Evolutionary conservation across 2,888 invertebrate species (phyloP).

Genomic region (Stenichneumon culpator): DNA sequence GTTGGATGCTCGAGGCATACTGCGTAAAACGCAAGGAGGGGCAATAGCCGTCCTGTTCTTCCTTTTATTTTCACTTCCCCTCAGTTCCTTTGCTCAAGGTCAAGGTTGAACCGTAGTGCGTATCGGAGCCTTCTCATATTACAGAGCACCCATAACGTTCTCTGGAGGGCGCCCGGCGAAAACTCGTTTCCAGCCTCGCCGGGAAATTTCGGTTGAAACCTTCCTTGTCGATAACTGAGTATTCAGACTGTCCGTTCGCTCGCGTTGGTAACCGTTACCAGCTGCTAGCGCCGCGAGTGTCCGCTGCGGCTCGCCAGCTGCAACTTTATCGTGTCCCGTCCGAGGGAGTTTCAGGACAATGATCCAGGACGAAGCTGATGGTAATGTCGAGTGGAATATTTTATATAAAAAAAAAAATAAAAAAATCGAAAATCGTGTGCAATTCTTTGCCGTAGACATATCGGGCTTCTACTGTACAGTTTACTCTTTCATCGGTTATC

Average conservation of each 20-base stretch:
- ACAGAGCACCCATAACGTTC: slow-evolving; percentile 6
- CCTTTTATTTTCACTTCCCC: slow-evolving; percentile 45
- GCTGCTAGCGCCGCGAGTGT: not conserved
- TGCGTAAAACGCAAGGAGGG: slow-evolving; percentile 53
- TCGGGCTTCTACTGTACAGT: not conserved
- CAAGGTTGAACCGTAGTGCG: slow-evolving; percentile 60
- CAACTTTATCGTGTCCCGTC: not conserved
- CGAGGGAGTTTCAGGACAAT: not conserved
- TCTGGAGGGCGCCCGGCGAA: slow-evolving; percentile 10
- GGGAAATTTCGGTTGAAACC: slow-evolving; percentile 12
- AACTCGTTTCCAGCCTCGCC: not conserved
- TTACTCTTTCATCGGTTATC: not conserved
- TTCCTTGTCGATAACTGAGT: slow-evolving; percentile 54
- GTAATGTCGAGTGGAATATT: not conserved
- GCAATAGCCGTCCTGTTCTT: slow-evolving; percentile 24
- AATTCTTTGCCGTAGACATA: too few species aligned
- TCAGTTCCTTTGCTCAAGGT: slow-evolving; percentile 54
- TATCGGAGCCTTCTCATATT: slow-evolving; percentile 26
- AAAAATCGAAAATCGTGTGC: not conserved
- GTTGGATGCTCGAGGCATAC: slow-evolving; percentile 47
- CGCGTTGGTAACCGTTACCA: not conserved
- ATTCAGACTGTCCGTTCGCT: not conserved
- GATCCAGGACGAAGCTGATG: too few species aligned
- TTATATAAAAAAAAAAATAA: not conserved
- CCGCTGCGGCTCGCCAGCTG: not conserved